Conservation (phyloP, 2,888 invertebrate genomes). For the Acrobasis suavella region DNA sequence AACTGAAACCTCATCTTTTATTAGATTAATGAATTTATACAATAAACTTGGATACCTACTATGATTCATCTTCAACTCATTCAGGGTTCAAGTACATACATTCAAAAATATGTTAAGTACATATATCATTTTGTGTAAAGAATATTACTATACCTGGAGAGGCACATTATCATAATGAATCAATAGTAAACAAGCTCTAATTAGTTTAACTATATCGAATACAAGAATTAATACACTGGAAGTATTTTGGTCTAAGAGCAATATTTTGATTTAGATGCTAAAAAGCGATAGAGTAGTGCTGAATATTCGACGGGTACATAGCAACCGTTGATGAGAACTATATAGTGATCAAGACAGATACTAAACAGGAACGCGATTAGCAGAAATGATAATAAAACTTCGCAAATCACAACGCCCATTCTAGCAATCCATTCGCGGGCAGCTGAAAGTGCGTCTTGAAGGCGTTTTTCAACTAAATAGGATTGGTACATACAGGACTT, state of each 20-base stretch:
- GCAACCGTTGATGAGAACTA: not conserved
- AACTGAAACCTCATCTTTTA: too few relatives aligned
- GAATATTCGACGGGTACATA: not conserved
- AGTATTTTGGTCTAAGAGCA: not conserved
- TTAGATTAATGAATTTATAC: too few relatives aligned
- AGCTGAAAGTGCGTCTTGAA: not conserved
- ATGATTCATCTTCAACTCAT: too few relatives aligned
- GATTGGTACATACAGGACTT: not conserved
- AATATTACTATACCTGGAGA: too few relatives aligned
- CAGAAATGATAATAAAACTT: constrained; percentile 62
- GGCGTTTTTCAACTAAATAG: not conserved
- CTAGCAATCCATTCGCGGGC: constrained; percentile 34
- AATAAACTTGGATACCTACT: too few relatives aligned
- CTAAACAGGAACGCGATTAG: constrained; percentile 53
- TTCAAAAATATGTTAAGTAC: too few relatives aligned
- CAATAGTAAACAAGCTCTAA: not conserved
- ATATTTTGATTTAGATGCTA: not conserved
- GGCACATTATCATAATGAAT: not conserved
- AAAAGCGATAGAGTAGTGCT: not conserved
- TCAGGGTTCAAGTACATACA: too few relatives aligned
- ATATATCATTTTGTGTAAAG: too few relatives aligned
- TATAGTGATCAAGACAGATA: constrained; percentile 1
- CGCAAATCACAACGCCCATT: constrained; percentile 71
- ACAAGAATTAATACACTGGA: not conserved
- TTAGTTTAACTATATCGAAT: too few relatives aligned